These are phyloP conservation scores for Neodiprion virginianus DNA, from an alignment of 1,140 invertebrate genomes.

Conservation along the genomic window DNA sequence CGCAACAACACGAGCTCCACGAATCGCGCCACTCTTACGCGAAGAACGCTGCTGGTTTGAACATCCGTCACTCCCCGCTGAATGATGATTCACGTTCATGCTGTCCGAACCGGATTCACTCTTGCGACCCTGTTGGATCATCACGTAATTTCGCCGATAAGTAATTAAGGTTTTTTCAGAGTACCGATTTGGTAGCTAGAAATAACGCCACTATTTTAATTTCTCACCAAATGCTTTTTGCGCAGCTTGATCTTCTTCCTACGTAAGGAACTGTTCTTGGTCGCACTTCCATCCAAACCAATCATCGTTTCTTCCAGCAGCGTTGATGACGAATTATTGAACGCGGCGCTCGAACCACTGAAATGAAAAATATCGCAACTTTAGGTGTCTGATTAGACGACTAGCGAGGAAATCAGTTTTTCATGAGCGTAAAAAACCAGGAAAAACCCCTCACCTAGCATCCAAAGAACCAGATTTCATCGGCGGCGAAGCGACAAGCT, in stretches of 20 bases:
- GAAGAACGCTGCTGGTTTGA: constrained; percentile 47
- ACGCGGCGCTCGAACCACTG: constrained; percentile 49
- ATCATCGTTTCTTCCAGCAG: constrained; percentile 53
- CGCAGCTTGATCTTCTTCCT: constrained; percentile 74
- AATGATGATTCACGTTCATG: constrained; percentile 46
- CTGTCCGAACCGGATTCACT: constrained; percentile 69
- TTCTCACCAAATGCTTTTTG: constrained; percentile 64
- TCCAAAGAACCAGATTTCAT: constrained; percentile 53
- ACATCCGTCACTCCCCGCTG: constrained; percentile 54
- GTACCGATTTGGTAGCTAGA: not conserved
- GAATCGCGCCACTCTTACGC: constrained; percentile 41
- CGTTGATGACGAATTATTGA: constrained; percentile 58
- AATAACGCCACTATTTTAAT: not conserved
- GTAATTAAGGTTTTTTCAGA: constrained; percentile 11
- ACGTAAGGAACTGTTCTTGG: constrained; percentile 64
- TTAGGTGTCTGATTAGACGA: not conserved
- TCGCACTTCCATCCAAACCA: constrained; percentile 50
- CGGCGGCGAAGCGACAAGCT: constrained; percentile 62
- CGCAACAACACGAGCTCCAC: constrained; percentile 34
- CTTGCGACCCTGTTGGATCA: constrained; percentile 56
- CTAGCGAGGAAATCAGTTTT: no score
- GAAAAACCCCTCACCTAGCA: constrained; percentile 45
- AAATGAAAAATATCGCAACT: constrained; percentile 29
- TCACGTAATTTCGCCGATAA: no score
- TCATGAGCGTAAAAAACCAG: not conserved